phyloP scores from a whole-genome alignment of 2,888 invertebrate species.

The Pteria penguin region DNA sequence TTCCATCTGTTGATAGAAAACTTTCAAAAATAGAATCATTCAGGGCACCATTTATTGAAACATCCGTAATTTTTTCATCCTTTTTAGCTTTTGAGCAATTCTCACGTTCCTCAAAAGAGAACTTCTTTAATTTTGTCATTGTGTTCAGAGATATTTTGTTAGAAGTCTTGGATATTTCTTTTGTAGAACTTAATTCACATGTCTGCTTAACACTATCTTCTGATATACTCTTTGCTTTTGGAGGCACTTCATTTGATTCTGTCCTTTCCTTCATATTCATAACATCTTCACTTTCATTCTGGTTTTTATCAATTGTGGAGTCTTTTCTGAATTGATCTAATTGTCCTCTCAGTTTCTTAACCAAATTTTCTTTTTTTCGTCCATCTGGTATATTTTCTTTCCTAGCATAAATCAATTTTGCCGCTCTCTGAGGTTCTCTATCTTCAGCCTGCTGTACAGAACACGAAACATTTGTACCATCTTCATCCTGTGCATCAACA shows the following conservation, averaged over 20 bases:
- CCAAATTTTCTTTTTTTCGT: constrained; percentile 6
- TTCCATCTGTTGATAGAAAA: background rate
- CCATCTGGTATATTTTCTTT: background rate
- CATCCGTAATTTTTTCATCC: background rate
- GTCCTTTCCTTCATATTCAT: no score
- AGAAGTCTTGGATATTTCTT: background rate
- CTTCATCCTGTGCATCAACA: background rate
- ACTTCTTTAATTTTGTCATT: constrained; percentile 54
- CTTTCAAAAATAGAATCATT: background rate
- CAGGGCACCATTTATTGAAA: background rate
- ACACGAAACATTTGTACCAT: background rate
- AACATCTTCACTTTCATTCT: no score
- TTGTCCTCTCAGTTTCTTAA: background rate
- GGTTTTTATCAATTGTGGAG: constrained; percentile 4
- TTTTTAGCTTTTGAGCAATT: background rate
- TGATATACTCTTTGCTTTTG: background rate
- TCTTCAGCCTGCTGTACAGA: background rate
- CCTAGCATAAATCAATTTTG: background rate
- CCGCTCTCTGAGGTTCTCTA: background rate
- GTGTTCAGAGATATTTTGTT: constrained; percentile 44
- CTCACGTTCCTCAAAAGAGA: constrained; percentile 50
- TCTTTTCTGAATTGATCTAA: background rate
- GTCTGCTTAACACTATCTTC: background rate
- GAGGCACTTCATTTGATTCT: background rate
- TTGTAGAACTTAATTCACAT: background rate